These are phyloP conservation scores for Motacilla alba DNA, from an alignment of 2,113 vertebrate genomes.

Conservation along the genomic window DNA sequence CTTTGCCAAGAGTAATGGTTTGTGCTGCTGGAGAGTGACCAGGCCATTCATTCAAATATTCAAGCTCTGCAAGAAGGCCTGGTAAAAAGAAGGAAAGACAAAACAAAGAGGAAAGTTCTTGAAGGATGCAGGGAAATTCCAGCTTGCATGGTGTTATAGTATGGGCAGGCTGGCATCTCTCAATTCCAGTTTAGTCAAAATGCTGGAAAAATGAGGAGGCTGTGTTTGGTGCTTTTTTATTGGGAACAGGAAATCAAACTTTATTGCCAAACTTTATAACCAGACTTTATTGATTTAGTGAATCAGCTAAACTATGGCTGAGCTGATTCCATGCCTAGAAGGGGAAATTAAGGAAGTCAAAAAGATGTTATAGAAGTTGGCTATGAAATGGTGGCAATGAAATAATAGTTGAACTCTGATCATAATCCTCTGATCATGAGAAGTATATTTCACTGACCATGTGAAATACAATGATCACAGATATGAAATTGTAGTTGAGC, in stretches of 20 bases:
- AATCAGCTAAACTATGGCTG: neutral
- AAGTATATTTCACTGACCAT: neutral
- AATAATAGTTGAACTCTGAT: neutral
- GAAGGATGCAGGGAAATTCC: neutral
- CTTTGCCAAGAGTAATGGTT: conserved; percentile 46
- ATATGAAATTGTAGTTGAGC: neutral
- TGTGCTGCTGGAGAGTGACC: neutral
- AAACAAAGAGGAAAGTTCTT: neutral
- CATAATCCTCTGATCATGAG: neutral
- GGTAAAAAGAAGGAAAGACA: neutral
- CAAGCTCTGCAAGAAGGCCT: neutral
- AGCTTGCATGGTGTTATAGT: rapidly evolving
- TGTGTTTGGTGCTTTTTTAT: neutral
- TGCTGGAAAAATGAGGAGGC: neutral
- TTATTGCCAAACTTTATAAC: neutral
- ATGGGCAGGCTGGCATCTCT: neutral
- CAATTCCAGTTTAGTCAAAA: neutral
- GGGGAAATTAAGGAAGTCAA: neutral
- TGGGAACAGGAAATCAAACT: neutral
- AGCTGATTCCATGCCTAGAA: neutral
- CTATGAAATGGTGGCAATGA: neutral
- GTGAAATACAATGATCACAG: neutral
- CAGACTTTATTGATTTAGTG: neutral
- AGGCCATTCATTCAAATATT: conserved; percentile 45
- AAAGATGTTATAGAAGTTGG: neutral